Evolutionary conservation across 2,888 invertebrate species (phyloP).

Genomic region (Cephus pygmeus): DNA sequence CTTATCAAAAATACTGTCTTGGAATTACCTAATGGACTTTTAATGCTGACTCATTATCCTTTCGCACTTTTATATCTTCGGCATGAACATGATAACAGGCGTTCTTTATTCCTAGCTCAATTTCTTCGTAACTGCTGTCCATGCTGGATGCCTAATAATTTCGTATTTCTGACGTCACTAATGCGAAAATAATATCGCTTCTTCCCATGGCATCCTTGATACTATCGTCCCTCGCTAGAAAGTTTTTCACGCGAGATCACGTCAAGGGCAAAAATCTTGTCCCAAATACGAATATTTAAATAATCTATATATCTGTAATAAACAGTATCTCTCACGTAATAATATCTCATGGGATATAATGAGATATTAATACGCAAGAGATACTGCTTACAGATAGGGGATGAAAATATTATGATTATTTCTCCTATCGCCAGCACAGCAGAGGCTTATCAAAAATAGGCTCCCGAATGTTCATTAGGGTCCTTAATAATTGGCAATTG

Average conservation of each 20-base stretch:
- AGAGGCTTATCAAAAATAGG: background rate
- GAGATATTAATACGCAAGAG: background rate
- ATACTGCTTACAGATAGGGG: background rate
- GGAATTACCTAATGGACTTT: slow-evolving; percentile 1
- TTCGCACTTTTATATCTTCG: background rate
- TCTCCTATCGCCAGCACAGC: background rate
- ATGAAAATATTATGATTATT: background rate
- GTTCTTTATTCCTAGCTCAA: background rate
- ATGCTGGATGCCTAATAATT: background rate
- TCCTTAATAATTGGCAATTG: background rate
- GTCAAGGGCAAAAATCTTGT: background rate
- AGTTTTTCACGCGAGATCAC: background rate
- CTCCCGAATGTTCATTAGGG: background rate
- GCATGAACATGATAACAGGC: background rate
- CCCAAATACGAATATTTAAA: background rate
- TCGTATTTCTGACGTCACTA: background rate
- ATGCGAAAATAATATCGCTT: slow-evolving; percentile 2
- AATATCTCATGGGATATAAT: background rate
- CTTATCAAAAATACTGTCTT: background rate
- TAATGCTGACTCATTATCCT: slow-evolving; percentile 3
- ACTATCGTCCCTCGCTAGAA: background rate
- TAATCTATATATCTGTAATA: too few relatives aligned
- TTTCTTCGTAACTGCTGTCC: background rate
- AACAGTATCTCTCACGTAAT: too few relatives aligned
- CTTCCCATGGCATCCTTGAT: background rate